These are phyloP conservation scores for Phrynosoma blainvillii DNA, from an alignment of 2,113 vertebrate species.

Conservation along the genomic window DNA sequence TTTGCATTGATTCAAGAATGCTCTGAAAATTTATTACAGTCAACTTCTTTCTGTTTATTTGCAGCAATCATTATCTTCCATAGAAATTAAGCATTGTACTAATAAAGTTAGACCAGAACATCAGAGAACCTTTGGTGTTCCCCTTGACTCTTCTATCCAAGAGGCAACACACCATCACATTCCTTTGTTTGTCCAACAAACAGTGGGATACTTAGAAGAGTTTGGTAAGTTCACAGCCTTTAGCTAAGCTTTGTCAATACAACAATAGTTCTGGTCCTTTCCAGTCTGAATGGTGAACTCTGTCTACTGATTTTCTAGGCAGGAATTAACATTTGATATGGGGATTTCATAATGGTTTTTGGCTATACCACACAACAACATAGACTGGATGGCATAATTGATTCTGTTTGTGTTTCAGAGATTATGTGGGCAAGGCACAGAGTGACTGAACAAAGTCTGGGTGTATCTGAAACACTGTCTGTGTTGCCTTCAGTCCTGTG, in stretches of 20 bases:
- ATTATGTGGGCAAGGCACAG: not conserved
- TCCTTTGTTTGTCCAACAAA: slow-evolving; percentile 74
- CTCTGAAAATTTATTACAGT: not conserved
- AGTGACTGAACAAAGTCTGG: not conserved
- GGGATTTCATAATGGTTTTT: no score
- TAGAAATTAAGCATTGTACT: slow-evolving; percentile 53
- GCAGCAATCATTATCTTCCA: slow-evolving; percentile 65
- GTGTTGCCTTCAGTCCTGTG: not conserved
- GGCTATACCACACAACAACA: no score
- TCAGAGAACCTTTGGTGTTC: slow-evolving; percentile 70
- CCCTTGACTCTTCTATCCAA: slow-evolving; percentile 68
- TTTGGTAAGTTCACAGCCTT: slow-evolving; percentile 69
- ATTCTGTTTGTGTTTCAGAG: no score
- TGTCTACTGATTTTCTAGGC: not conserved
- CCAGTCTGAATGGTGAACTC: not conserved
- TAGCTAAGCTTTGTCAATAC: not conserved
- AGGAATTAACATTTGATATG: no score
- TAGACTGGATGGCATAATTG: no score
- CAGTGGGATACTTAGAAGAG: slow-evolving; percentile 80
- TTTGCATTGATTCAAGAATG: not conserved
- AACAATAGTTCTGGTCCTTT: not conserved
- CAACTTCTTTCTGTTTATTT: slow-evolving; percentile 24
- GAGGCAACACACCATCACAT: slow-evolving; percentile 55
- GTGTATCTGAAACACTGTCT: not conserved
- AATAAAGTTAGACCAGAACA: slow-evolving; percentile 60